Evolutionary conservation across 2,797 vertebrate genomes (phyloP).

Genomic region (Macropodus opercularis): DNA sequence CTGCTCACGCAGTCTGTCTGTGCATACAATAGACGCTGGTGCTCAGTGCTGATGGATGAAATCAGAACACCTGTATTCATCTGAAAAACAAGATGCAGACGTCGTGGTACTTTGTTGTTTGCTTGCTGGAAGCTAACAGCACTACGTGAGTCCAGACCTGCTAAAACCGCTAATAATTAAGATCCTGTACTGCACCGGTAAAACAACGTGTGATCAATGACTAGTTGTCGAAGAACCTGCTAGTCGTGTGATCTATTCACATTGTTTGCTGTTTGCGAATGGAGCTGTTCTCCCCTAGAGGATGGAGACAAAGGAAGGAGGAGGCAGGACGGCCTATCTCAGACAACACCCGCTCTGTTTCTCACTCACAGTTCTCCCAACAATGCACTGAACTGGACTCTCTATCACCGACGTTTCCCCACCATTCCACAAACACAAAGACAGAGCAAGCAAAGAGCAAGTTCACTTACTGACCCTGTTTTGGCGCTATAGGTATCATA

Average conservation of each 20-base stretch:
- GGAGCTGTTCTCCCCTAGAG: constrained; percentile 74
- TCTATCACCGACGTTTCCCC: constrained; percentile 62
- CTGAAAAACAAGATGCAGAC: constrained; percentile 33
- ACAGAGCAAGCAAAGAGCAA: constrained; percentile 25
- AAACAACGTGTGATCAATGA: constrained; percentile 3
- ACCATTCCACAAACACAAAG: constrained; percentile 42
- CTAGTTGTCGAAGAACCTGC: constrained; percentile 65
- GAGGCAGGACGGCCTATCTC: constrained; percentile 78
- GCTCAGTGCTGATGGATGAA: constrained; percentile 57
- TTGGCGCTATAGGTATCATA: constrained; percentile 87
- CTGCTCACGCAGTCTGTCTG: constrained; percentile 67
- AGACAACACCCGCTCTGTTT: constrained; percentile 79
- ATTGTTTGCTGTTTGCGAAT: constrained; percentile 81
- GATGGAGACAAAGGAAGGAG: constrained; percentile 80
- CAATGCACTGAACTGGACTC: constrained; percentile 59
- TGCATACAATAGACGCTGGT: constrained; percentile 67
- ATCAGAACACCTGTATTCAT: constrained; percentile 72
- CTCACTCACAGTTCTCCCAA: constrained; percentile 55
- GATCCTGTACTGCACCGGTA: too few relatives aligned
- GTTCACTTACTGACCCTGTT: background rate
- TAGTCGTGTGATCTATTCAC: constrained; percentile 76
- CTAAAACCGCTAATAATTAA: too few relatives aligned
- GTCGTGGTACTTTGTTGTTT: too few relatives aligned
- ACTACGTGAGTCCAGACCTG: background rate
- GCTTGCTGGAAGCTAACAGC: too few relatives aligned